phyloP scores from a whole-genome alignment of 2,113 vertebrate genomes.

The Aramus guarauna region DNA sequence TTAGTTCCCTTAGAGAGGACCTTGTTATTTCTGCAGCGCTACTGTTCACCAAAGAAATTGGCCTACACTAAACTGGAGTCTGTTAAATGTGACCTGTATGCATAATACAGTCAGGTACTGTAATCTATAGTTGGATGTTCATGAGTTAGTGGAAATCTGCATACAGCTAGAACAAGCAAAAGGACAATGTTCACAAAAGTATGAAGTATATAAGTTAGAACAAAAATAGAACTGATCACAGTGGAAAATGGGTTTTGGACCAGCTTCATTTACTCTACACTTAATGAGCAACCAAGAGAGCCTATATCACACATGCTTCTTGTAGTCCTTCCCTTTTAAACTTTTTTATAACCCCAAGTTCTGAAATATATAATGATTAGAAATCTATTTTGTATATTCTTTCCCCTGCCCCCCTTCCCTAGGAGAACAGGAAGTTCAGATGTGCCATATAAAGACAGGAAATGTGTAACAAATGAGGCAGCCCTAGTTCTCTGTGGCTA shows the following conservation, averaged over 20 bases:
- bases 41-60: neutral
- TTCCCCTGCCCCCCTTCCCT: neutral
- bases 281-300: neutral
- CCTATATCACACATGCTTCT: neutral
- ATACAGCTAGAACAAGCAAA: neutral
- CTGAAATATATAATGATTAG: neutral
- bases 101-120: neutral
- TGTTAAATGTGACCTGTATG: neutral
- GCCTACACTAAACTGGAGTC: neutral
- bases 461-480: neutral
- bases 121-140: neutral
- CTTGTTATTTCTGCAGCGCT: neutral
- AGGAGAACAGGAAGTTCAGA: conserved; percentile 62
- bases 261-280: neutral
- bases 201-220: neutral
- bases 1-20: neutral
- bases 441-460: conserved; percentile 26
- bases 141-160: neutral
- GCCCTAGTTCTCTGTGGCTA: neutral
- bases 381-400: neutral
- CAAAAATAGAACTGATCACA: neutral
- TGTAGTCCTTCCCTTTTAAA: neutral
- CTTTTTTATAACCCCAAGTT: neutral
- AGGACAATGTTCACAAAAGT: neutral
- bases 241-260: neutral